These are phyloP conservation scores for Porphyrio hochstetteri DNA, from an alignment of 2,113 vertebrate species.

Conservation along the genomic window DNA sequence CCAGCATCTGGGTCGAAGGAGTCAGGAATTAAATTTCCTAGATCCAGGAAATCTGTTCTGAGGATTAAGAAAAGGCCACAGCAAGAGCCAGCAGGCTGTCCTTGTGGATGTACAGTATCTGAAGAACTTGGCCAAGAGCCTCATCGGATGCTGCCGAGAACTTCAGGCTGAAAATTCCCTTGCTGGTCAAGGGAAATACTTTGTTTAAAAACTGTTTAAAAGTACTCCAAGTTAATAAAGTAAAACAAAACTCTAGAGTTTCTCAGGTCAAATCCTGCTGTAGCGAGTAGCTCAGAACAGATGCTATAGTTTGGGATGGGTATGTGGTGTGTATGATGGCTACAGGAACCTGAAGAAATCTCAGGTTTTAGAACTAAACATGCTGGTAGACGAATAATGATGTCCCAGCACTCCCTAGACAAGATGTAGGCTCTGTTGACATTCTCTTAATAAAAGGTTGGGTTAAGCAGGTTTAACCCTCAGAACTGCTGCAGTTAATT, in stretches of 20 bases:
- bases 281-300: constrained; percentile 81
- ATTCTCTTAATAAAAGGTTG: constrained; percentile 66
- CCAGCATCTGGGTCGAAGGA: constrained; percentile 74
- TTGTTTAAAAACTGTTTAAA: constrained; percentile 74
- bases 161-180: constrained; percentile 78
- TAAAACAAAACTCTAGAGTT: constrained; percentile 77
- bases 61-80: constrained; percentile 72
- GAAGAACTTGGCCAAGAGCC: constrained; percentile 76
- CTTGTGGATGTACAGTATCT: constrained; percentile 69
- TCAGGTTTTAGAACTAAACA: constrained; percentile 56
- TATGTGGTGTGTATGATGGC: constrained; percentile 59
- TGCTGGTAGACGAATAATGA: constrained; percentile 18
- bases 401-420: constrained; percentile 25
- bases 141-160: constrained; percentile 77
- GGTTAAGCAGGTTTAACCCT: constrained; percentile 79
- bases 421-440: constrained; percentile 62
- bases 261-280: constrained; percentile 86
- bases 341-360: constrained; percentile 51
- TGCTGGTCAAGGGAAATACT: constrained; percentile 82
- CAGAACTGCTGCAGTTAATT: constrained; percentile 75
- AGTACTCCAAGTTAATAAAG: constrained; percentile 76
- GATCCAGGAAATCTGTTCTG: constrained; percentile 75
- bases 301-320: constrained; percentile 59
- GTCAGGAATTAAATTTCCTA: constrained; percentile 80
- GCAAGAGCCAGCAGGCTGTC: constrained; percentile 65